Base-by-base conservation (phyloP, 2,888 invertebrate genomes). In the Melinaea menophilus region DNA sequence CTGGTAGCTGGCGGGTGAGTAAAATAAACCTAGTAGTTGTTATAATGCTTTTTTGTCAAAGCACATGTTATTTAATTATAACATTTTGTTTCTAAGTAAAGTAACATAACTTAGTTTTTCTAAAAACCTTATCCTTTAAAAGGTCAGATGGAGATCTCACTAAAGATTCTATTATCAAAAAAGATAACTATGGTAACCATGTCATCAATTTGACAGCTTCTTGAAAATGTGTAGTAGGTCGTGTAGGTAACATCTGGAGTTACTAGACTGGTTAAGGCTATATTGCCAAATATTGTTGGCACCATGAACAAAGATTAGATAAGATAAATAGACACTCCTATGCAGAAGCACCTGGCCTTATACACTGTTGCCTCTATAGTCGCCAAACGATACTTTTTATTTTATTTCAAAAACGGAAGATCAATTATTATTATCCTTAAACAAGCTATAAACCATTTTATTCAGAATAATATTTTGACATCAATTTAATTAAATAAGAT, bases 1-100 rank as follows among this genome's bases (percentile, higher is more conserved):
- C 77, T 92, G 72, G 91, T 85, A 59, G 92, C 91, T 72, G 92
- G 92, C 61, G 69, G 68, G 69, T 69, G 55, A 69, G 69, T 69
- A 12, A 34, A 5, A 12, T 54, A 22, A 22, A 22, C 22, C 22
- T 22, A 22, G 22, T 22, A 22, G 22, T 22, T 22, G 22, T 22
- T 22, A 1, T 22, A 22, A 22, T 22, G 22, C 22, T 22, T 22
- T 22, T 22, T 22, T 22, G 22, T 22, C 22, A 22, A 22, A 22
- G 45, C 11, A 5, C 45, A 45, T 5, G 5, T 11, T 45, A 11
- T 45, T 45, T 45, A 45, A 45, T 45, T 9, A 45, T 11, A 45
- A 9, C 2, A 45, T 45, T 11, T 5, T 45, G 11, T 9, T 45
- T 9, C 2, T 45, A 45, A 45, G 45, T 45, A 45, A n/a, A 11